These are phyloP conservation scores for Cliona cf. orientalis DNA, from an alignment of 37 sponge, comb jelly and placozoan species.

Conservation along the genomic window DNA sequence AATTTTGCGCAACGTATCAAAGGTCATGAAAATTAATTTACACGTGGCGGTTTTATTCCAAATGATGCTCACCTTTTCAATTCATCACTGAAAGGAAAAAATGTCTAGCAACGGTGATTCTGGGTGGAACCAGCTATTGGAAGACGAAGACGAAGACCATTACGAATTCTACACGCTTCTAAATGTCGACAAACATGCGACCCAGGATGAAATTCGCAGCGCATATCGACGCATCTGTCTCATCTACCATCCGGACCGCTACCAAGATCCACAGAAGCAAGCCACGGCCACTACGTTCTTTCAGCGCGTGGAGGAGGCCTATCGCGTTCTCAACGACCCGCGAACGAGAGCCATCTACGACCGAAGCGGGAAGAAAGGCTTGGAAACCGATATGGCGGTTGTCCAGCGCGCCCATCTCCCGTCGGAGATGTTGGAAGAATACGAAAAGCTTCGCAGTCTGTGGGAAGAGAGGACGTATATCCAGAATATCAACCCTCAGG, in stretches of 20 bases:
- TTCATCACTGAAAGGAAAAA: too few relatives aligned
- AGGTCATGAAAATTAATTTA: too few relatives aligned
- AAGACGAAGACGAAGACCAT: slow-evolving; percentile 23
- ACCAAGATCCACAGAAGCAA: slow-evolving; percentile 67
- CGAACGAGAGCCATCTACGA: slow-evolving; percentile 87
- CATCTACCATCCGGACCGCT: slow-evolving; percentile 93
- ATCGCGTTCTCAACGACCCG: slow-evolving; percentile 87
- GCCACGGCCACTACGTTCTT: slow-evolving; percentile 77
- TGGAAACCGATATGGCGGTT: slow-evolving; percentile 71
- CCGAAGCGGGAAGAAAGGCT: slow-evolving; percentile 80
- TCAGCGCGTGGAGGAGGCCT: slow-evolving; percentile 83
- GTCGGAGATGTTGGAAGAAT: slow-evolving; percentile 77
- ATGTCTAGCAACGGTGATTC: too few relatives aligned
- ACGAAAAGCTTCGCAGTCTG: slow-evolving; percentile 68
- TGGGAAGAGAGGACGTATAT: slow-evolving; percentile 86
- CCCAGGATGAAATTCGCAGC: slow-evolving; percentile 77
- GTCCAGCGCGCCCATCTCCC: slow-evolving; percentile 74
- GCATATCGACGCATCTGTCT: slow-evolving; percentile 86
- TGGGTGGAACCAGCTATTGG: too few relatives aligned
- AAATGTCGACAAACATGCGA: slow-evolving; percentile 74
- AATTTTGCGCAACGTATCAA: too few relatives aligned
- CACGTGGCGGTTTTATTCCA: too few relatives aligned
- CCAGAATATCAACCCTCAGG: slow-evolving; percentile 66
- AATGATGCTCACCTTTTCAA: too few relatives aligned
- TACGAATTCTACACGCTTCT: slow-evolving; percentile 83